These are phyloP conservation scores for Pandemis heparana DNA, from an alignment of 2,888 invertebrate species.

Conservation along the genomic window DNA sequence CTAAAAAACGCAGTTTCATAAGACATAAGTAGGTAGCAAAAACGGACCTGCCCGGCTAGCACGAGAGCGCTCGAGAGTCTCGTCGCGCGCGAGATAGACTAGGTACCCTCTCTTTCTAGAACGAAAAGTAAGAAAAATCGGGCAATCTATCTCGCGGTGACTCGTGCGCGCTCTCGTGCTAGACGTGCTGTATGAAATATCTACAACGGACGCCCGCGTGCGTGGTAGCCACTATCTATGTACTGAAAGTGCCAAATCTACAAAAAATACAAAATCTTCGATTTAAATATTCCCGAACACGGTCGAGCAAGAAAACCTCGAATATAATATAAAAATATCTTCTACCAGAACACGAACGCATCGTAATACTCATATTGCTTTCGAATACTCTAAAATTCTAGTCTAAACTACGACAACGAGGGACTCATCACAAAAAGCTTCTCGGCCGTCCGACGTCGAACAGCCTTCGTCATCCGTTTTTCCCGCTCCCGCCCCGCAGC, in stretches of 20 bases:
- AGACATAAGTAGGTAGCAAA: too few species aligned
- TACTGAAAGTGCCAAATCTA: background rate
- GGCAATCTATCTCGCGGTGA: too few species aligned
- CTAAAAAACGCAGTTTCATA: too few species aligned
- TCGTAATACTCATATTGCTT: slow-evolving; percentile 6
- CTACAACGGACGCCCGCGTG: too few species aligned
- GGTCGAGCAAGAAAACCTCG: background rate
- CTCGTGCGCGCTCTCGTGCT: too few species aligned
- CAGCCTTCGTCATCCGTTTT: background rate
- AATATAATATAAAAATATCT: slow-evolving; percentile 13
- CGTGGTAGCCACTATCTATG: too few species aligned
- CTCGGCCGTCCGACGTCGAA: background rate
- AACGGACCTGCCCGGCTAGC: too few species aligned
- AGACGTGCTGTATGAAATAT: too few species aligned
- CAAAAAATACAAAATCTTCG: background rate
- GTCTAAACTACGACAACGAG: background rate
- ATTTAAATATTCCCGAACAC: background rate
- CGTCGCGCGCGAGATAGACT: too few species aligned
- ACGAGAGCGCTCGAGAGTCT: too few species aligned
- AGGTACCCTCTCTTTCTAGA: too few species aligned
- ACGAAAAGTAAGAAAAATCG: too few species aligned
- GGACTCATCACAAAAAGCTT: background rate
- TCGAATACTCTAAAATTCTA: background rate
- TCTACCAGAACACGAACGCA: background rate
- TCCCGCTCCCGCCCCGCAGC: background rate